These are phyloP conservation scores for Leucoptera coffeella DNA, from an alignment of 2,888 invertebrate species.

Conservation along the genomic window DNA sequence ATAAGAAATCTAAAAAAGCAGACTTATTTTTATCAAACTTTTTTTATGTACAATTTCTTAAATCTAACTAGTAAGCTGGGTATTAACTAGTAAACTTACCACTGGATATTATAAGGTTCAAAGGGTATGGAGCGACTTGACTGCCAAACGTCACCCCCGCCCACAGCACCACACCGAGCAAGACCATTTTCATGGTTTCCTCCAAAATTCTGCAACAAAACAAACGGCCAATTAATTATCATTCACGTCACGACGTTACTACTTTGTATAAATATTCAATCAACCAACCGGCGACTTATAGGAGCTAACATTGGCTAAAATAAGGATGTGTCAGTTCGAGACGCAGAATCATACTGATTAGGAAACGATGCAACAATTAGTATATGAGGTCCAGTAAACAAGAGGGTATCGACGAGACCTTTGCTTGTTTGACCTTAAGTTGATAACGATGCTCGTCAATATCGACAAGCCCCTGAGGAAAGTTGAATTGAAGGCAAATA, in stretches of 20 bases:
- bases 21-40: no score
- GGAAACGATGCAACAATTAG: constrained; percentile 15
- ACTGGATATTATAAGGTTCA: constrained; percentile 26
- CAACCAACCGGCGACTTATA: no score
- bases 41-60: no score
- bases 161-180: constrained; percentile 41
- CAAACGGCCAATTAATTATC: no score
- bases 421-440: constrained; percentile 16
- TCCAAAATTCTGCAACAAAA: constrained; percentile 40
- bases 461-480: no score
- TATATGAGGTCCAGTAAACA: constrained; percentile 17
- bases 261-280: no score
- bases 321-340: constrained; percentile 8
- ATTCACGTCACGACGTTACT: no score
- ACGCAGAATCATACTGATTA: constrained; percentile 20
- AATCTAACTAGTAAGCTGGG: background rate
- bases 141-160: constrained; percentile 36
- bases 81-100: constrained; percentile 13
- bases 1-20: no score
- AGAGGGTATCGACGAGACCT: constrained; percentile 25
- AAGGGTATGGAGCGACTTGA: constrained; percentile 37
- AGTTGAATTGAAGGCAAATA: no score
- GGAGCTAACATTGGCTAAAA: no score
- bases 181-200: constrained; percentile 42
- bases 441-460: no score